Percentiles rank a stretch among this genome's conserved stretches.
Conservation (phyloP, 2,888 invertebrate genomes). For the Eugnorisma glareosa region DNA sequence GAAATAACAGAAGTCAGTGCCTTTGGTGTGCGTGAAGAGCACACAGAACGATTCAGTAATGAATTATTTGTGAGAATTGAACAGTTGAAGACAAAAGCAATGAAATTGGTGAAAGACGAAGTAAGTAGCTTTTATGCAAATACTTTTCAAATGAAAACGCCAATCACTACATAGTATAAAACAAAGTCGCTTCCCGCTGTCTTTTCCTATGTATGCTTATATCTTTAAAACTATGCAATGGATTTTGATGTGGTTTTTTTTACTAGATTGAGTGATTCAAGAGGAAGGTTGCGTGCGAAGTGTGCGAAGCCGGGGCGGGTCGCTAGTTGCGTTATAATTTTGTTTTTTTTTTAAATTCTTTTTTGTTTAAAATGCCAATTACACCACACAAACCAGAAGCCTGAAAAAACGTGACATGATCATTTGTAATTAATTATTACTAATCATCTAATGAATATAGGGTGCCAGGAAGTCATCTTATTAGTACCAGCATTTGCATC, state of each 20-base stretch:
- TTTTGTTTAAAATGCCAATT: no score
- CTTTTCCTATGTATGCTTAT: no score
- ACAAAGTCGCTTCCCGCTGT: no score
- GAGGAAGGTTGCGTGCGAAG: no score
- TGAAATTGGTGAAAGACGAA: constrained; percentile 71
- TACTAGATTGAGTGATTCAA: no score
- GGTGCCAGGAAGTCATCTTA: background rate
- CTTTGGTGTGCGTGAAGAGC: constrained; percentile 79
- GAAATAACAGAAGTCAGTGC: constrained; percentile 80
- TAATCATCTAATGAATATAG: background rate
- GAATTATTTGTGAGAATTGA: constrained; percentile 81
- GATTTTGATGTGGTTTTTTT: no score
- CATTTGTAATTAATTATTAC: background rate
- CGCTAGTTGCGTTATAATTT: no score
- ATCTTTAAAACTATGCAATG: no score
- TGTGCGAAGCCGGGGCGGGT: no score
- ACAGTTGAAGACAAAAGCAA: constrained; percentile 71
- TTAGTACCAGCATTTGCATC: background rate
- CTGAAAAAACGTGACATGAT: background rate
- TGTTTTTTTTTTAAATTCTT: no score
- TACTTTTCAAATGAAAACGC: background rate
- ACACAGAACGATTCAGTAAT: constrained; percentile 85
- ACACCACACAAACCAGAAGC: background rate
- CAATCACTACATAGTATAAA: no score
- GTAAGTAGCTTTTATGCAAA: constrained; percentile 68